Conservation (phyloP, 1,140 invertebrate species). For the Calliphora vicina region DNA sequence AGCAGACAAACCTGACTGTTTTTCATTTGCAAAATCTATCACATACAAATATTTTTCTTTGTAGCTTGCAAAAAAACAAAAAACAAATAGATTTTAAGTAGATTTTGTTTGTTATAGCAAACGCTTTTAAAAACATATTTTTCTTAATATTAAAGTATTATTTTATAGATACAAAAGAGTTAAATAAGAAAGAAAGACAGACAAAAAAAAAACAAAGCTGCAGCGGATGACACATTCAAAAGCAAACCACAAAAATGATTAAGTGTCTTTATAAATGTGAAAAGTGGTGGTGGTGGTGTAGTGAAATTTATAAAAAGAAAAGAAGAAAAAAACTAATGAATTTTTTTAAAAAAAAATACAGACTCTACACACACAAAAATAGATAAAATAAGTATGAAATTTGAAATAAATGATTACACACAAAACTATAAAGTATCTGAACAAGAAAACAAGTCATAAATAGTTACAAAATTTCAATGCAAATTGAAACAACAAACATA, state of each 20-base stretch:
- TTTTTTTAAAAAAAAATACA: not conserved
- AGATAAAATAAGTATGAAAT: not conserved
- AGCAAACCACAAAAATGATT: conserved; percentile 15
- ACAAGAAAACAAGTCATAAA: not conserved
- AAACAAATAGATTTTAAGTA: too few species aligned
- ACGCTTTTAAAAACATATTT: too few species aligned
- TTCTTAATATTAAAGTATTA: too few species aligned
- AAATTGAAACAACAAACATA: not conserved
- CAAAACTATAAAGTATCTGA: too few species aligned
- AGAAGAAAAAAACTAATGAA: not conserved
- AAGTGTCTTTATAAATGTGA: not conserved
- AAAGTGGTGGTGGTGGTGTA: not conserved
- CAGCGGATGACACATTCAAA: not conserved
- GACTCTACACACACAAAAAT: too few species aligned
- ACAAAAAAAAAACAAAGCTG: too few species aligned
- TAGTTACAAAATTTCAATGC: not conserved
- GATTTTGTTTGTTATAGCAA: too few species aligned
- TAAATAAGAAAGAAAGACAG: not conserved
- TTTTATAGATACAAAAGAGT: not conserved
- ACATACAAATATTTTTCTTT: too few species aligned
- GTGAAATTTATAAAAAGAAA: not conserved
- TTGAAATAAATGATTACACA: not conserved
- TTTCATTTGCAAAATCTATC: too few species aligned
- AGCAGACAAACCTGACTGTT: too few species aligned
- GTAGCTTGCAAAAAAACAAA: too few species aligned